A percentile compares a stretch with the other conserved stretches of the same genome.
phyloP scores from a whole-genome alignment of 2,797 vertebrate genomes.

The Rhodeus uyekii region DNA sequence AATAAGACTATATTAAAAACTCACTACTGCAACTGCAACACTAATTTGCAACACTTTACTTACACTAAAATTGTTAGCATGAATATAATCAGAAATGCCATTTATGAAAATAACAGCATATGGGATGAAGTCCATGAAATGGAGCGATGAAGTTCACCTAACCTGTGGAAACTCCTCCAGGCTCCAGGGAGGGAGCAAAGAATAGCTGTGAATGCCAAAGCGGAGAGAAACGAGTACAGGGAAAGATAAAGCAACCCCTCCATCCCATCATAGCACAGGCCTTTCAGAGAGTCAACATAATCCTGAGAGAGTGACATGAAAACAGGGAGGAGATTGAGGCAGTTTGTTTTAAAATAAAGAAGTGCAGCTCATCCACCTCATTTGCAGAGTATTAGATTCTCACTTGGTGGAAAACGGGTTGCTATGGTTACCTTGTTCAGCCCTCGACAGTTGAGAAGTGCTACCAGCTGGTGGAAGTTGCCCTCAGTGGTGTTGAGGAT shows the following conservation, averaged over 20 bases:
- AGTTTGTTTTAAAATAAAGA: background rate
- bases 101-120: slow-evolving; percentile 6
- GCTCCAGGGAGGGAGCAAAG: slow-evolving; percentile 89
- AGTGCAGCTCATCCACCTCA: background rate
- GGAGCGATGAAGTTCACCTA: background rate
- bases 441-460: slow-evolving; percentile 86
- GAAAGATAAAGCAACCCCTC: slow-evolving; percentile 85
- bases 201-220: slow-evolving; percentile 84
- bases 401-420: background rate
- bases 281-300: slow-evolving; percentile 87
- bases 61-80: too few species aligned
- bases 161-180: slow-evolving; percentile 92
- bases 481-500: slow-evolving; percentile 89
- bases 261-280: slow-evolving; percentile 90
- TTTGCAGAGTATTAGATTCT: slow-evolving; percentile 3
- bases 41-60: too few species aligned
- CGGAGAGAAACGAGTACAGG: slow-evolving; percentile 85
- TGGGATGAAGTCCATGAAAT: background rate
- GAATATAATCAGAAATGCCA: background rate
- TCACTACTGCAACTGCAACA: background rate
- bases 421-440: slow-evolving; percentile 85
- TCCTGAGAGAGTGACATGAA: slow-evolving; percentile 72
- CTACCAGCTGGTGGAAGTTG: slow-evolving; percentile 91
- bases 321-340: background rate
- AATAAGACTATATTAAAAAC: background rate